Evolutionary conservation across 1,140 invertebrate genomes (phyloP).

Genomic region (Drosophila simulans): DNA sequence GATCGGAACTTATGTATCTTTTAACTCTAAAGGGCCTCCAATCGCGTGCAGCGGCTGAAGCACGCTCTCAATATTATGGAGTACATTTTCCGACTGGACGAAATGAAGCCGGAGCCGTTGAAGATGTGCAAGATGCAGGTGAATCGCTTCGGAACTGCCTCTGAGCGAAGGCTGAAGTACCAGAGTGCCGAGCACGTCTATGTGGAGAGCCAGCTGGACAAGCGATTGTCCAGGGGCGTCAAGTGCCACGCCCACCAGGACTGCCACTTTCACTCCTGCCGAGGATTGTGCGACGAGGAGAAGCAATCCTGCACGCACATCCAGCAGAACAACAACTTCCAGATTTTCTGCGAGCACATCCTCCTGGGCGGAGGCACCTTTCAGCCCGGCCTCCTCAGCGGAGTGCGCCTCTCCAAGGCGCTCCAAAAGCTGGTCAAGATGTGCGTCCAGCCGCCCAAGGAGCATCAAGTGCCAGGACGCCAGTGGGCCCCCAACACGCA

Average conservation of each 20-base stretch:
- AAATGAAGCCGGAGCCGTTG: slow-evolving; percentile 79
- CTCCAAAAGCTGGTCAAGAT: slow-evolving; percentile 65
- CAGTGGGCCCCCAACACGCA: slow-evolving; percentile 65
- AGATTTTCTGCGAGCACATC: slow-evolving; percentile 76
- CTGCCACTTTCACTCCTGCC: slow-evolving; percentile 72
- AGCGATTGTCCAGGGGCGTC: slow-evolving; percentile 60
- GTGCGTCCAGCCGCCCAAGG: slow-evolving; percentile 70
- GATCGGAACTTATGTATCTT: neutral
- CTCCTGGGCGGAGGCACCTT: slow-evolving; percentile 62
- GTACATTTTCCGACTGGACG: slow-evolving; percentile 74
- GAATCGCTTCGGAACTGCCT: slow-evolving; percentile 70
- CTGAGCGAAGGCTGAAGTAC: slow-evolving; percentile 72
- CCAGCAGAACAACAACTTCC: slow-evolving; percentile 81
- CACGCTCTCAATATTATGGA: slow-evolving; percentile 77
- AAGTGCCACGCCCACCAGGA: slow-evolving; percentile 62
- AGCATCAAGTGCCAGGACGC: slow-evolving; percentile 65
- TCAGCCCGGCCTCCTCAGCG: slow-evolving; percentile 68
- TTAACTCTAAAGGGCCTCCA: slow-evolving; percentile 47
- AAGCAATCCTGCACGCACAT: slow-evolving; percentile 58
- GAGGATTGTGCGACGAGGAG: slow-evolving; percentile 63
- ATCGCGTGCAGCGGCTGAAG: slow-evolving; percentile 74
- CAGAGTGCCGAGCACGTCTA: slow-evolving; percentile 74
- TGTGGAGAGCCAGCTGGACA: slow-evolving; percentile 76
- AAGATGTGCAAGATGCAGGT: slow-evolving; percentile 81
- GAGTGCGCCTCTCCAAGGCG: slow-evolving; percentile 50